These are phyloP conservation scores for Tetramorium bicarinatum DNA, from an alignment of 2,888 invertebrate genomes.

Conservation along the genomic window DNA sequence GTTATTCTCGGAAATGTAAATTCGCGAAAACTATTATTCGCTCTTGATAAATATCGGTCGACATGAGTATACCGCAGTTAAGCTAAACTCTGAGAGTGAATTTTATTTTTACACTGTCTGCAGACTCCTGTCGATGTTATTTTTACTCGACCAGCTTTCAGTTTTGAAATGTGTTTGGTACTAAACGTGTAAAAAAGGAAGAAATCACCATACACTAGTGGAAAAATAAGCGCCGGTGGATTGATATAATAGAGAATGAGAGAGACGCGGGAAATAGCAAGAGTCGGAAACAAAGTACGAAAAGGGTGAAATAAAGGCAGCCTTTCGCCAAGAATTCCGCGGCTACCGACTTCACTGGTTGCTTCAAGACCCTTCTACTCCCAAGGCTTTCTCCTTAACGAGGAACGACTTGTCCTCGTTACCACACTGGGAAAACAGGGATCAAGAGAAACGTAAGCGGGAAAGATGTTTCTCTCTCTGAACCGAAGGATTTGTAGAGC, in stretches of 20 bases:
- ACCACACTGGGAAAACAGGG: slow-evolving; percentile 71
- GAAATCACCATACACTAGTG: not conserved
- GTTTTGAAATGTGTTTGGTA: slow-evolving; percentile 14
- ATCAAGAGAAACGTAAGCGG: slow-evolving; percentile 66
- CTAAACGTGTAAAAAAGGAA: slow-evolving; percentile 21
- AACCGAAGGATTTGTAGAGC: slow-evolving; percentile 61
- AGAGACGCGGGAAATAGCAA: slow-evolving; percentile 61
- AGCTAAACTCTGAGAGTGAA: not conserved
- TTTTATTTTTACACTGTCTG: slow-evolving; percentile 16
- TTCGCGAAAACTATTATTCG: slow-evolving; percentile 8
- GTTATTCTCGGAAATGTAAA: slow-evolving; percentile 16
- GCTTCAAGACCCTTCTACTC: slow-evolving; percentile 58
- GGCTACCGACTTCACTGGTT: slow-evolving; percentile 63
- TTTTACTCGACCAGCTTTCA: slow-evolving; percentile 24
- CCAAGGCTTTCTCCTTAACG: slow-evolving; percentile 73
- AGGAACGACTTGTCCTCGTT: slow-evolving; percentile 79
- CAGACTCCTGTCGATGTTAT: slow-evolving; percentile 10
- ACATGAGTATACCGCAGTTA: not conserved
- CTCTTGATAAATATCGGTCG: slow-evolving; percentile 24
- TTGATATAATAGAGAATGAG: slow-evolving; percentile 70
- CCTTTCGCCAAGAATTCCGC: slow-evolving; percentile 63
- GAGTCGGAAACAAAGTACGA: slow-evolving; percentile 58
- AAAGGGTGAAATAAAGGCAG: slow-evolving; percentile 63
- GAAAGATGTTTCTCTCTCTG: slow-evolving; percentile 65
- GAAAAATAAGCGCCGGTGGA: slow-evolving; percentile 57